Conservation (phyloP, 2,797 vertebrate genomes). For the Sebastes melanostomus region DNA sequence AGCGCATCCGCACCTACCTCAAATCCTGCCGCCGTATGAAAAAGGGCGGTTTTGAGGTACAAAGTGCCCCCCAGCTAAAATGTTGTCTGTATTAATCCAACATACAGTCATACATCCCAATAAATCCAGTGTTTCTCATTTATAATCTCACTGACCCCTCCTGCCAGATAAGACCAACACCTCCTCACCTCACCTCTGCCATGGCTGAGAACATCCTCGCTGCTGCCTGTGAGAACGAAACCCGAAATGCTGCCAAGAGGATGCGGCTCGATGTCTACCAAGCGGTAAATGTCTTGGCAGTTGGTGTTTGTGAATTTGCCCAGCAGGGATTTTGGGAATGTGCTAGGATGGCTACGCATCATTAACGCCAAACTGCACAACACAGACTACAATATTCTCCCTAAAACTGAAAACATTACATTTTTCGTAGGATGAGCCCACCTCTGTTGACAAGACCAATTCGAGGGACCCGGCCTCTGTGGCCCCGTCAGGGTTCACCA, state of each 20-base stretch:
- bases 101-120: not conserved
- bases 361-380: conserved; percentile 28
- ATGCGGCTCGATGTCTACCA: conserved; percentile 97
- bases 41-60: conserved; percentile 96
- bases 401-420: conserved; percentile 4
- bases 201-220: conserved; percentile 99
- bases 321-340: conserved; percentile 31
- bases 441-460: conserved; percentile 87
- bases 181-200: conserved; percentile 97
- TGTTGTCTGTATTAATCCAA: not conserved
- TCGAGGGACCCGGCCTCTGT: conserved; percentile 86
- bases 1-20: conserved; percentile 99
- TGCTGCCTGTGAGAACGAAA: conserved; percentile 96
- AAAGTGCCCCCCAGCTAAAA: not conserved
- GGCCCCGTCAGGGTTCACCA: conserved; percentile 89
- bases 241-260: conserved; percentile 96
- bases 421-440: conserved; percentile 86
- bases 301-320: conserved; percentile 27
- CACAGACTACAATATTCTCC: not conserved
- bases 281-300: conserved; percentile 74
- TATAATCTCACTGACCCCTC: not conserved
- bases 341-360: conserved; percentile 7
- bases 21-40: conserved; percentile 99
- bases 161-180: conserved; percentile 92
- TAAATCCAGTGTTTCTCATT: not conserved